Evolutionary conservation across 2,113 vertebrate genomes (phyloP).

Genomic region (Puffinus mauretanicus): DNA sequence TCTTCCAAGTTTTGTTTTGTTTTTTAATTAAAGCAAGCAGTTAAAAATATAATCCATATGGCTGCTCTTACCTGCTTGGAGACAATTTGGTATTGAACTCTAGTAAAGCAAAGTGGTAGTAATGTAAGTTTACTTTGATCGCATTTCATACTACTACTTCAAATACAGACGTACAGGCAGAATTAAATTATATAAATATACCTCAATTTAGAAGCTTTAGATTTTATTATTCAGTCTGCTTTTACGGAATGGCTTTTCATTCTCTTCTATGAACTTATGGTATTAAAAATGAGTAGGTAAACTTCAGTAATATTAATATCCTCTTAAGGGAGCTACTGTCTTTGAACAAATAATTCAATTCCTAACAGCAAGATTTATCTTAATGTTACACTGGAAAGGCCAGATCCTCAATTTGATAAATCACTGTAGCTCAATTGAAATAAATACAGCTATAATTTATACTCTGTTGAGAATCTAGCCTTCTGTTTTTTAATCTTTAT

Average conservation of each 20-base stretch:
- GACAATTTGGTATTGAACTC: neutral
- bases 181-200: neutral
- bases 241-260: neutral
- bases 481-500: slow-evolving; percentile 7
- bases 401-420: neutral
- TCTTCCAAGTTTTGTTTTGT: neutral
- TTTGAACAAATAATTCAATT: neutral
- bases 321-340: neutral
- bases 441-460: neutral
- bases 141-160: neutral
- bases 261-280: neutral
- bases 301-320: neutral
- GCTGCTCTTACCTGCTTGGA: neutral
- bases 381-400: neutral
- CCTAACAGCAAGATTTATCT: neutral
- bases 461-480: neutral
- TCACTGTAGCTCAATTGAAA: neutral
- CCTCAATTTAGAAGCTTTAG: neutral
- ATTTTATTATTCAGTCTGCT: slow-evolving; percentile 1
- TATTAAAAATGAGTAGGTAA: neutral
- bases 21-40: neutral
- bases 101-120: neutral
- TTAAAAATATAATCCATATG: neutral
- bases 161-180: neutral
- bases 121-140: neutral